Evolutionary conservation across 2,797 vertebrate species (phyloP).

Genomic region (Takifugu rubripes): DNA sequence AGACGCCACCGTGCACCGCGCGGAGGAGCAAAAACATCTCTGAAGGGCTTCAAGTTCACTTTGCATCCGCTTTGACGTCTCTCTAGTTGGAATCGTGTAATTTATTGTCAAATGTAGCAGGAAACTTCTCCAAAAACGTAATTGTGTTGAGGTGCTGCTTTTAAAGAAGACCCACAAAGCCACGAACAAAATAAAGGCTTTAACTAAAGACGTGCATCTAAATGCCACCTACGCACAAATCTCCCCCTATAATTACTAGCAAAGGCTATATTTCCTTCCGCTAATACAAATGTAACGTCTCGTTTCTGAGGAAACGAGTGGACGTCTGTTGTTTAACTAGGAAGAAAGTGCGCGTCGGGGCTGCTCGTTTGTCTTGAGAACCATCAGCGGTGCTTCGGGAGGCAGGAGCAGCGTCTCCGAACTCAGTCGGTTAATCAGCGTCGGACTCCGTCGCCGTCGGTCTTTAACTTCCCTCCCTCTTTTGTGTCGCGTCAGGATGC

Average conservation of each 20-base stretch:
- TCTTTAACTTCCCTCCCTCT: background rate
- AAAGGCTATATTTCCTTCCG: too few species aligned
- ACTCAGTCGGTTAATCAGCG: constrained; percentile 22
- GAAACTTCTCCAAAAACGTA: background rate
- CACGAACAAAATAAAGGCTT: too few species aligned
- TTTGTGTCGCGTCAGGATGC: constrained; percentile 6
- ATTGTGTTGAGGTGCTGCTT: background rate
- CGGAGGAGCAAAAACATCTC: background rate
- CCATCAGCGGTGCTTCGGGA: background rate
- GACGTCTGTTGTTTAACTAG: too few species aligned
- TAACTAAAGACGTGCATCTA: too few species aligned
- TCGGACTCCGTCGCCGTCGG: constrained; percentile 24
- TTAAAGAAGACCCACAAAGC: background rate
- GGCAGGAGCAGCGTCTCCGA: constrained; percentile 6
- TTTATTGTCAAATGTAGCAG: background rate
- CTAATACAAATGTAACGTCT: too few species aligned
- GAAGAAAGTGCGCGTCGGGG: too few species aligned
- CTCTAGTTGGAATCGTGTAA: background rate
- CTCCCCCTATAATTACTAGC: too few species aligned
- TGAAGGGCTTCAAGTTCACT: background rate
- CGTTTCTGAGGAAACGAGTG: too few species aligned
- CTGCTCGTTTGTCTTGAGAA: too few species aligned
- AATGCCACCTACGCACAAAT: too few species aligned
- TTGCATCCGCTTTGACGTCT: background rate
- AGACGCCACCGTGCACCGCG: background rate